phyloP scores from a whole-genome alignment of 2,888 invertebrate genomes.

The Mesorhabditis spiculigera region DNA sequence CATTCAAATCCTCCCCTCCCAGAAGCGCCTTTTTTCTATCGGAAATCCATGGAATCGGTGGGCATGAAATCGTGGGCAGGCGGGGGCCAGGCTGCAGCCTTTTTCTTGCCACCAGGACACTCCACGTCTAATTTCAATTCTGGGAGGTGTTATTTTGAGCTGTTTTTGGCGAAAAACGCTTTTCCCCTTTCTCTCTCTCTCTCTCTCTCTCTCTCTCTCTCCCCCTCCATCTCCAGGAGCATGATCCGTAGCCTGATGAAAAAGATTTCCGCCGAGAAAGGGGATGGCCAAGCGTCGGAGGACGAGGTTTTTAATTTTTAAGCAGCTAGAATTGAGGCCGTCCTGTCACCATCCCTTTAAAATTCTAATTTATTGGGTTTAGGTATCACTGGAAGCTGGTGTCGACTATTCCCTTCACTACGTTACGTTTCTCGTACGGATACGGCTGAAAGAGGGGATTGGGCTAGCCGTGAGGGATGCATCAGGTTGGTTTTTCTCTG shows the following conservation, averaged over 20 bases:
- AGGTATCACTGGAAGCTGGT: background rate
- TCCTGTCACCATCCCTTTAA: background rate
- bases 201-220: background rate
- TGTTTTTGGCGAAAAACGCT: constrained; percentile 2
- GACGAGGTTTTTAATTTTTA: constrained; percentile 2
- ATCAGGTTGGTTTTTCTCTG: constrained; percentile 29
- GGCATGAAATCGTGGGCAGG: too few species aligned
- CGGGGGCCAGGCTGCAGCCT: background rate
- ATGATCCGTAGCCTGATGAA: constrained; percentile 14
- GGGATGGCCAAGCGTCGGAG: constrained; percentile 13
- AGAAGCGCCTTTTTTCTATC: background rate
- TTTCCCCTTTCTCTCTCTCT: constrained; percentile 2
- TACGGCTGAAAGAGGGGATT: constrained; percentile 51
- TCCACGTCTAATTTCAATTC: too few species aligned
- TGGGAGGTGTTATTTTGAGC: background rate
- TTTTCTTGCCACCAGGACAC: too few species aligned
- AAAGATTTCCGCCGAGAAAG: constrained; percentile 18
- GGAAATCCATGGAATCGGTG: too few species aligned
- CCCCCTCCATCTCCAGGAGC: constrained; percentile 9
- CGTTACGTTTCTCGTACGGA: constrained; percentile 49
- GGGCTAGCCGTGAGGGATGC: constrained; percentile 53
- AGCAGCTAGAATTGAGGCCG: background rate
- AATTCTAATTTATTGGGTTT: background rate
- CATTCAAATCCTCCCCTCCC: too few species aligned
- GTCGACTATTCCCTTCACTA: constrained; percentile 20